Conservation (phyloP, 2,113 vertebrate genomes). For the Vulpes lagopus region DNA sequence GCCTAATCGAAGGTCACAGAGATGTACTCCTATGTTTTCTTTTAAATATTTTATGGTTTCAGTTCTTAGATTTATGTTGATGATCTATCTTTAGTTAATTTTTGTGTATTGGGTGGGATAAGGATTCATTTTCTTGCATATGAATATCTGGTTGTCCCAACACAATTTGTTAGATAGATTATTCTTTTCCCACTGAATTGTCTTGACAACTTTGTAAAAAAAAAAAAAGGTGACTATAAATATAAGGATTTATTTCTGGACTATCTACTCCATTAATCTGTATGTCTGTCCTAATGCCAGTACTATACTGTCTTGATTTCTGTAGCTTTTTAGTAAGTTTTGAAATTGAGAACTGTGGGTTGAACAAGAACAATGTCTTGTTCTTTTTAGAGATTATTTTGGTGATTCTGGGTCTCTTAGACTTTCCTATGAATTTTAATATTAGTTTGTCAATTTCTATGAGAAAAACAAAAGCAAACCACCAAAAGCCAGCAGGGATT, state of each 20-base stretch:
- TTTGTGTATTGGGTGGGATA: not conserved
- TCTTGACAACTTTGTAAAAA: not conserved
- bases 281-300: not conserved
- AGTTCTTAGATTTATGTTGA: not conserved
- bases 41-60: not conserved
- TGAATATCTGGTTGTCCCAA: not conserved
- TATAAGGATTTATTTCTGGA: not conserved
- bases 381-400: conserved; percentile 26
- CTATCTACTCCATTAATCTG: not conserved
- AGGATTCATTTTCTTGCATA: not conserved
- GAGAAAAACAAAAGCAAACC: not conserved
- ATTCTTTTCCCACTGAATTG: not conserved
- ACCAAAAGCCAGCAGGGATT: not conserved
- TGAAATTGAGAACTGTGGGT: not conserved
- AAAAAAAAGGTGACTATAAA: not conserved
- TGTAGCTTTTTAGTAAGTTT: not conserved
- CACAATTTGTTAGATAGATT: not conserved
- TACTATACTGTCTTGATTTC: not conserved
- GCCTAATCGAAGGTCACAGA: not conserved
- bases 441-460: not conserved
- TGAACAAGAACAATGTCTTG: not conserved
- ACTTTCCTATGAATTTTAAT: not conserved
- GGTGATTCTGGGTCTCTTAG: not conserved
- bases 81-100: not conserved
- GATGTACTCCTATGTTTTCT: not conserved